Evolutionary conservation across 2,888 invertebrate species (phyloP).

Genomic region (Leptopterna dolabrata): DNA sequence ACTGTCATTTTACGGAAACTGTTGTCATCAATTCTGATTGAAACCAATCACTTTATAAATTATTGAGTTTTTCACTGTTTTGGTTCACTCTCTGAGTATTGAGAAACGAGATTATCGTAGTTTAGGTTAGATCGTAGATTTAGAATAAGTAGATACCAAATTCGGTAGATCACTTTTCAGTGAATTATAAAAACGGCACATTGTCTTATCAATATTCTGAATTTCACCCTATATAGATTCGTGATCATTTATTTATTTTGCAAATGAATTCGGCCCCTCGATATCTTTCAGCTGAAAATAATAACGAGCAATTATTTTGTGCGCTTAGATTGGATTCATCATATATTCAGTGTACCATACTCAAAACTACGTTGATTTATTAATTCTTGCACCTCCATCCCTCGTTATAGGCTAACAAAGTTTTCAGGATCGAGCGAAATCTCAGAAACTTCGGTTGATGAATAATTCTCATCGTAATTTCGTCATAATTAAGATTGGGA

Average conservation of each 20-base stretch:
- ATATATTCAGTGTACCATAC: not conserved
- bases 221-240: not conserved
- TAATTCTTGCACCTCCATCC: not conserved
- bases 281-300: not conserved
- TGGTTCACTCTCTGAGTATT: too few relatives aligned
- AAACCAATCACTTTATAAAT: too few relatives aligned
- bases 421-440: not conserved
- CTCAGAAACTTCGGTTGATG: not conserved
- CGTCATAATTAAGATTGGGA: not conserved
- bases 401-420: not conserved
- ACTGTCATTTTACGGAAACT: too few relatives aligned
- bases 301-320: not conserved
- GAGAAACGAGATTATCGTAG: too few relatives aligned
- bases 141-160: too few relatives aligned
- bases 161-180: too few relatives aligned
- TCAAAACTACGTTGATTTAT: not conserved
- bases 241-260: not conserved
- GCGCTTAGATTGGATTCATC: not conserved
- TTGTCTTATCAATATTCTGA: too few relatives aligned
- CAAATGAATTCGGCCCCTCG: not conserved
- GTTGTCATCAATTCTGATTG: too few relatives aligned
- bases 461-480: not conserved
- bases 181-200: too few relatives aligned
- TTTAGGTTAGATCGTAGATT: too few relatives aligned
- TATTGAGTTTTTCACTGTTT: too few relatives aligned